Conservation (phyloP, 2,888 invertebrate species). For the Eupeodes latifasciatus region DNA sequence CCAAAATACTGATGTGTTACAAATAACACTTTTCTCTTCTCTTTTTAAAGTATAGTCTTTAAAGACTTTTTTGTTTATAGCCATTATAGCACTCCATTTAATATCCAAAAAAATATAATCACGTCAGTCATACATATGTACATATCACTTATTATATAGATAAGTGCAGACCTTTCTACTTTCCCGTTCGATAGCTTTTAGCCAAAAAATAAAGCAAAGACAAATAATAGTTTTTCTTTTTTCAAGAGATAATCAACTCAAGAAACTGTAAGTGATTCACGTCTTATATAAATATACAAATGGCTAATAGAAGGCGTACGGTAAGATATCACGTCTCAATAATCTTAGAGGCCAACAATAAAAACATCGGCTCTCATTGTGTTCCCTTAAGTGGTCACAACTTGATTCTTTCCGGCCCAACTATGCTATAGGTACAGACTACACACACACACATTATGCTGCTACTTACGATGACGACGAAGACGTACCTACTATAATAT, state of each 20-base stretch:
- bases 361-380: constrained; percentile 39
- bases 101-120: constrained; percentile 5
- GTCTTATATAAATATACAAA: constrained; percentile 26
- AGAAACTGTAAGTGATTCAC: constrained; percentile 41
- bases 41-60: not conserved
- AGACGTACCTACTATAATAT: constrained; percentile 7
- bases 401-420: constrained; percentile 45
- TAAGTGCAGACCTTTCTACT: constrained; percentile 13
- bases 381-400: constrained; percentile 46
- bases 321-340: constrained; percentile 30
- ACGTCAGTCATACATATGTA: constrained; percentile 12
- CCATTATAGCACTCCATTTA: constrained; percentile 11
- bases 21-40: not conserved
- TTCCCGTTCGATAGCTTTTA: constrained; percentile 7
- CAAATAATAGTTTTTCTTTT: not conserved
- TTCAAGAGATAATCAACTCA: constrained; percentile 2
- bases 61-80: not conserved
- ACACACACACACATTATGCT: not conserved
- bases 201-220: not conserved
- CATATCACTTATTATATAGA: constrained; percentile 10
- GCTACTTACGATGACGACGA: not conserved
- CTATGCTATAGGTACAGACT: not conserved
- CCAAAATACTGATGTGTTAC: too few relatives aligned
- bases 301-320: constrained; percentile 9
- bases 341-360: constrained; percentile 37